Conservation (phyloP, 1,140 invertebrate genomes). For the Papilio aristodemus region DNA sequence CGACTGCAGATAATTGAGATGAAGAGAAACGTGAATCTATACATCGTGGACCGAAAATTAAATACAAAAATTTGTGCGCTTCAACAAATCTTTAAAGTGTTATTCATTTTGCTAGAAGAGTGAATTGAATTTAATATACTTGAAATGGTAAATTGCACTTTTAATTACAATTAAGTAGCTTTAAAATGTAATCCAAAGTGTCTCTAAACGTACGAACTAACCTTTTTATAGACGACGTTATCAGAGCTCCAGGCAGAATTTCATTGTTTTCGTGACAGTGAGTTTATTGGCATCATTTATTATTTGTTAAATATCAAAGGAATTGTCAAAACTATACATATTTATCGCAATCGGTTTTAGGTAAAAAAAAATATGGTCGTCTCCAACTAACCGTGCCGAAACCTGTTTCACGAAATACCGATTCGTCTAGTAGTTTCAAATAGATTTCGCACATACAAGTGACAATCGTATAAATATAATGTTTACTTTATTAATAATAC, state of each 20-base stretch:
- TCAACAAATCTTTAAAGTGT: background rate
- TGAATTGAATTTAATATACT: background rate
- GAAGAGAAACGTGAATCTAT: background rate
- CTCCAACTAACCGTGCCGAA: constrained; percentile 17
- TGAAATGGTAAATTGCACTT: constrained; percentile 17
- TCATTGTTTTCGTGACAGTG: constrained; percentile 18
- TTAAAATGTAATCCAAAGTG: constrained; percentile 12
- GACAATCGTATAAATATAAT: background rate
- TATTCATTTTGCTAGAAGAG: background rate
- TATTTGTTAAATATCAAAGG: background rate
- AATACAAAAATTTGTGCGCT: background rate
- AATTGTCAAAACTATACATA: constrained; percentile 2
- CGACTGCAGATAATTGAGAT: constrained; percentile 14
- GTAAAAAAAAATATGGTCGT: constrained; percentile 18
- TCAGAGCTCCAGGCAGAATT: constrained; percentile 23
- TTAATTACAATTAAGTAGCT: background rate
- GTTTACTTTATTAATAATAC: background rate
- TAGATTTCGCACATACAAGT: constrained; percentile 11
- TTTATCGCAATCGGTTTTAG: background rate
- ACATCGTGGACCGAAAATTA: background rate
- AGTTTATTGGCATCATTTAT: constrained; percentile 5
- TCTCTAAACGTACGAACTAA: background rate
- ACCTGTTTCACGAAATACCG: constrained; percentile 29
- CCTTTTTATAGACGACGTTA: constrained; percentile 28
- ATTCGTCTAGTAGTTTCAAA: constrained; percentile 28